A percentile compares a stretch with the other conserved stretches of the same genome.
These are phyloP conservation scores for Porites divaricata DNA, from an alignment of 92 coral and sea anemone genomes.

Conservation along the genomic window DNA sequence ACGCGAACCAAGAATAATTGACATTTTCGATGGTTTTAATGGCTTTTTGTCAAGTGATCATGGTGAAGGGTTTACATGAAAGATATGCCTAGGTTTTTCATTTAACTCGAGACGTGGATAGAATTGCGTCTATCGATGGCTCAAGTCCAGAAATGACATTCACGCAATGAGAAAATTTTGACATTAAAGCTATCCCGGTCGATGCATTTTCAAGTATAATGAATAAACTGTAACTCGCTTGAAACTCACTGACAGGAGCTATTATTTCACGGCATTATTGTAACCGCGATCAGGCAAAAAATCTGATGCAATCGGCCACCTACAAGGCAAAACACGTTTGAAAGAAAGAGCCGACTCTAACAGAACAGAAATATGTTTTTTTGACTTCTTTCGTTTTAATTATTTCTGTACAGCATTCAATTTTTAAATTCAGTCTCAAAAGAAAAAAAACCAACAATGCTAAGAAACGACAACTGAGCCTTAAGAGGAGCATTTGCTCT, in stretches of 20 bases:
- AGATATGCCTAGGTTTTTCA: too few relatives aligned
- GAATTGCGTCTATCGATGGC: background rate
- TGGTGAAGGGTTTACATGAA: background rate
- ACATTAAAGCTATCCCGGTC: too few relatives aligned
- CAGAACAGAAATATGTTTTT: background rate
- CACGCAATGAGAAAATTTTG: background rate
- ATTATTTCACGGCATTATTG: background rate
- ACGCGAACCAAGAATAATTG: conserved; percentile 36
- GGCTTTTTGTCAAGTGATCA: background rate
- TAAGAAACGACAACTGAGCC: background rate
- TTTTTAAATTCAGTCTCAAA: background rate
- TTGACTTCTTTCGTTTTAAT: too few relatives aligned
- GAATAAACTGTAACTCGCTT: background rate
- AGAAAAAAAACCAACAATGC: background rate
- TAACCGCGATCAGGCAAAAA: too few relatives aligned
- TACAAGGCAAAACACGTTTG: background rate
- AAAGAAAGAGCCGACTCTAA: background rate
- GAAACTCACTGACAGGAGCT: background rate
- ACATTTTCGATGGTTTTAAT: conserved; percentile 20
- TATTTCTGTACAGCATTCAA: background rate
- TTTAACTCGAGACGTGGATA: background rate
- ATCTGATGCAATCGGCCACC: background rate
- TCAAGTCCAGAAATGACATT: too few relatives aligned
- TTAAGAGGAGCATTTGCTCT: background rate
- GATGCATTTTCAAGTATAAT: too few relatives aligned